These are phyloP conservation scores for Venturia canescens DNA, from an alignment of 1,140 invertebrate genomes.

Conservation along the genomic window DNA sequence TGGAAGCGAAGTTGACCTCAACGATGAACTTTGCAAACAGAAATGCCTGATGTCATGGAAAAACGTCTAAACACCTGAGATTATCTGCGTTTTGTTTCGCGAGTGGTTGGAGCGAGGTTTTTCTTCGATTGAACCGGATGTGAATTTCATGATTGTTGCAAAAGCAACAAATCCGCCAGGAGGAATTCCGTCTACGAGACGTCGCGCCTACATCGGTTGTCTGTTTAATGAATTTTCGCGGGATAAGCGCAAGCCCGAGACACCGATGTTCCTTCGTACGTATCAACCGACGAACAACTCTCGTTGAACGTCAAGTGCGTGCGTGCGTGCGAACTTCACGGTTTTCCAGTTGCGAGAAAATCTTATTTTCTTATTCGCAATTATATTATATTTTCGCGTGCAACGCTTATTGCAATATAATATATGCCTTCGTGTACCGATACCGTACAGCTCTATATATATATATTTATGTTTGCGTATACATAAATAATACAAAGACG, in stretches of 20 bases:
- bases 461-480: not conserved
- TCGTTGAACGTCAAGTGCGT: conserved; percentile 21
- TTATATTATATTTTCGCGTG: conserved; percentile 43
- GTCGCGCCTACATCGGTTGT: not conserved
- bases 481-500: not conserved
- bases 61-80: too few species aligned
- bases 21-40: too few species aligned
- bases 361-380: conserved; percentile 17
- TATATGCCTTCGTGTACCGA: conserved; percentile 12
- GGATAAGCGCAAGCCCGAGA: not conserved
- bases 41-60: too few species aligned
- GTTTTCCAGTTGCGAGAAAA: conserved; percentile 41
- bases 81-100: too few species aligned
- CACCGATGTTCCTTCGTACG: conserved; percentile 38
- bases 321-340: conserved; percentile 46
- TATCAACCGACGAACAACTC: conserved; percentile 23
- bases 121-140: too few species aligned
- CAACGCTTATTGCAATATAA: conserved; percentile 35
- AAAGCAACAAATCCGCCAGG: too few species aligned
- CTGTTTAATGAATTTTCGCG: conserved; percentile 2
- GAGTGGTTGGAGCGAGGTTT: too few species aligned
- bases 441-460: not conserved
- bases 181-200: not conserved
- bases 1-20: too few species aligned
- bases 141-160: too few species aligned